Evolutionary conservation across 2,797 vertebrate genomes (phyloP).

Genomic region (Champsocephalus esox): DNA sequence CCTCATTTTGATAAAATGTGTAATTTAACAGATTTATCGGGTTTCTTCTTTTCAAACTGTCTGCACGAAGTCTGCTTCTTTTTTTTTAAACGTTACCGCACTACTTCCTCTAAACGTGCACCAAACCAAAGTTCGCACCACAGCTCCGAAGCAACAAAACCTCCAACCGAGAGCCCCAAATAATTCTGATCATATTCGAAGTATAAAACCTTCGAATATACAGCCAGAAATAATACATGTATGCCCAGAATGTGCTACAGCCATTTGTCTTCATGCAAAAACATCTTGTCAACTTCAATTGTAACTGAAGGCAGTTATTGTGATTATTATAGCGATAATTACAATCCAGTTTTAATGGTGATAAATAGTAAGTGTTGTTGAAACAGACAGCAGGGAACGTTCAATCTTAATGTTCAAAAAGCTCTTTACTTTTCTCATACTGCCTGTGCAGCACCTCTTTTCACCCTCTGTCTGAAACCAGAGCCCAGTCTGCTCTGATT

Average conservation of each 20-base stretch:
- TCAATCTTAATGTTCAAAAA: no score
- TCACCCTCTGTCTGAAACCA: no score
- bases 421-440: no score
- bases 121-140: background rate
- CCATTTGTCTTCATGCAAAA: conserved; percentile 38
- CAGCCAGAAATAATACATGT: conserved; percentile 18
- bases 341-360: conserved; percentile 24
- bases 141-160: background rate
- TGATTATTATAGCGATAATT: conserved; percentile 33
- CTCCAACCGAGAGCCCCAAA: background rate
- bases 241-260: background rate
- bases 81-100: background rate
- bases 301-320: background rate
- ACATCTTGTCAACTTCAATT: conserved; percentile 40
- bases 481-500: no score
- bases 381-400: no score
- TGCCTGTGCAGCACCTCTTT: no score
- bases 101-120: background rate
- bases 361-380: background rate
- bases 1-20: background rate
- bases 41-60: background rate
- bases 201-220: background rate
- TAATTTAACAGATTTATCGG: fast-evolving
- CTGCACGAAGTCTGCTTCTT: background rate
- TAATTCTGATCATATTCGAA: background rate